Evolutionary conservation across 2,888 invertebrate species (phyloP), one percentile per base, ranked within the genome.

Genomic region (Cryptocheilus praepositus): DNA sequence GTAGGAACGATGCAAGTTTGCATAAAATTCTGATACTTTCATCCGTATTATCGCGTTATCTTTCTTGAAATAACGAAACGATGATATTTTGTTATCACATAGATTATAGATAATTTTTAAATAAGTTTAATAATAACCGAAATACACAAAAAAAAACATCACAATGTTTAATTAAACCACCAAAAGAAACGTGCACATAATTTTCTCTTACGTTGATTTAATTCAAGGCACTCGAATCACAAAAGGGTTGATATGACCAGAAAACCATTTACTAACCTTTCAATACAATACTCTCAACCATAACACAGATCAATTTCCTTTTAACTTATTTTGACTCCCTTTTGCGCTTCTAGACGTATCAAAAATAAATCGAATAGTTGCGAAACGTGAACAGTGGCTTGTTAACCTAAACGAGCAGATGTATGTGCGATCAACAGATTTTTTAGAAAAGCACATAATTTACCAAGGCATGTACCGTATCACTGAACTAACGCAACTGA

Each of bases 151-250:
- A 21, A 60, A 54, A 49, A 36, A 11, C 36, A 36, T 36, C 36
- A 36, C 36, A 36, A 36, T 8, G 11, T 2, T 1, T 25, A 36
- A 59, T 53, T 64, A 67, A 62, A 70, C 45, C 44, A 58, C 44
- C 46, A 68, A 74, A 67, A 74, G 58, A 70, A 61, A 71, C 67
- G 49, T 36, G 36, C 49, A 64, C 25, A 51, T n/a, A 61, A 60
- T 59, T 49, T 56, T 36, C n/a, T 62, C 53, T 58, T 25, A 65
- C 58, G 18, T 67, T 59, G 55, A 57, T 5, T 55, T 45, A 58
- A 46, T 67, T 67, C 18, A 82, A 85, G 77, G 74, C 76, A 78
- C 66, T 74, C 60, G 77, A 81, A 76, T 69, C 72, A 76, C 74
- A 79, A 77, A 73, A 80, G 66, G 66, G 71, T 18, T 62, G 43